phyloP scores from a whole-genome alignment of 2,888 invertebrate species.

The Yponomeuta sedellus region DNA sequence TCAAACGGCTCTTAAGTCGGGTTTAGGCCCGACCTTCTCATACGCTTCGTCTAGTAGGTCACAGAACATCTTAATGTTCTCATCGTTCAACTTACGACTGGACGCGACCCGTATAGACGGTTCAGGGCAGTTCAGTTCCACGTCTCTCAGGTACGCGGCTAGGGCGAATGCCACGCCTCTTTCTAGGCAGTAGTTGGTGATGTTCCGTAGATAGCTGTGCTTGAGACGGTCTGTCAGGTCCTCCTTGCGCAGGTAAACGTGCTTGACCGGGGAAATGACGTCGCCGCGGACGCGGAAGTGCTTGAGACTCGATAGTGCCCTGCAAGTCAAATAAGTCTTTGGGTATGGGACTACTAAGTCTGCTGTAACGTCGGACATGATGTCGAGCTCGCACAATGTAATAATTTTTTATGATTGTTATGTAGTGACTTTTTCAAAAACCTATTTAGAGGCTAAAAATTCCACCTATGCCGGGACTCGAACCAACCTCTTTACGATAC shows the following conservation, averaged over 20 bases:
- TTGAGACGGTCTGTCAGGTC: constrained; percentile 64
- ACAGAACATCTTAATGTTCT: constrained; percentile 73
- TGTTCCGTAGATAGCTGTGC: constrained; percentile 73
- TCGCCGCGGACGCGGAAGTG: constrained; percentile 76
- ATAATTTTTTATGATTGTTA: too few relatives aligned
- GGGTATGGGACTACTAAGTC: too few relatives aligned
- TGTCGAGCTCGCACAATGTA: too few relatives aligned
- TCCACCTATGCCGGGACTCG: too few relatives aligned
- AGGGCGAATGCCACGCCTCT: constrained; percentile 82
- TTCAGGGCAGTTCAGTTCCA: constrained; percentile 79
- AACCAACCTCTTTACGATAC: too few relatives aligned
- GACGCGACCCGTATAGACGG: constrained; percentile 85
- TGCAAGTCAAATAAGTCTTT: constrained; percentile 29
- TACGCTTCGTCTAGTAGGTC: constrained; percentile 59
- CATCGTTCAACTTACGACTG: constrained; percentile 78
- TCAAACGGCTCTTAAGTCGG: constrained; percentile 37
- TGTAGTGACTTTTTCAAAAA: too few relatives aligned
- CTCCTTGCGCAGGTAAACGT: constrained; percentile 78
- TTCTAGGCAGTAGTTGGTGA: constrained; percentile 80
- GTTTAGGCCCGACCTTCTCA: constrained; percentile 51
- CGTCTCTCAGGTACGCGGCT: constrained; percentile 81
- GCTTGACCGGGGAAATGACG: constrained; percentile 83
- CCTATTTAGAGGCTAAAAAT: too few relatives aligned
- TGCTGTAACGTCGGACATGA: too few relatives aligned
- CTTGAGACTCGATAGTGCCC: constrained; percentile 58